Percentiles rank a stretch among this genome's conserved stretches.
These are phyloP conservation scores for Sternarchorhynchus goeldii DNA, from an alignment of 2,797 vertebrate genomes.

Conservation along the genomic window DNA sequence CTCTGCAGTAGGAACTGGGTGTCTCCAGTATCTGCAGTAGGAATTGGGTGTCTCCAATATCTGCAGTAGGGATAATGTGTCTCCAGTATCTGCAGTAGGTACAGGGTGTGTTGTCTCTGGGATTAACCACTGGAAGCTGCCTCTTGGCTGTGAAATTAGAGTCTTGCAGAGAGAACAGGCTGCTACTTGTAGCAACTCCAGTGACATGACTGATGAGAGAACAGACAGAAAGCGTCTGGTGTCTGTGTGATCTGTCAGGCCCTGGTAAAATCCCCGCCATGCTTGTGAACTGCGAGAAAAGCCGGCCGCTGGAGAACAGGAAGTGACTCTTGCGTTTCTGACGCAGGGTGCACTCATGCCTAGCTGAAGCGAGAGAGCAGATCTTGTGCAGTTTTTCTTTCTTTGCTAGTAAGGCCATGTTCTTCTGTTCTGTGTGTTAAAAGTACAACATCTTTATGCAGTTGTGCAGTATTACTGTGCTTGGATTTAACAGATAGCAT, in stretches of 20 bases:
- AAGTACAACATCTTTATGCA: too few relatives aligned
- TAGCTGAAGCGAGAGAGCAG: too few relatives aligned
- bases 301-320: neutral
- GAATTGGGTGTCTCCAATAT: neutral
- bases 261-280: slow-evolving; percentile 11
- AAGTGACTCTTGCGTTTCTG: neutral
- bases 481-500: too few relatives aligned
- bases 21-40: neutral
- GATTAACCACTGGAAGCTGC: slow-evolving; percentile 32
- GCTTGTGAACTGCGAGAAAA: neutral
- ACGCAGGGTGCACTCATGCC: neutral
- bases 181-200: slow-evolving; percentile 40
- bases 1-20: neutral
- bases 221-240: slow-evolving; percentile 43
- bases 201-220: slow-evolving; percentile 42
- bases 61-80: neutral
- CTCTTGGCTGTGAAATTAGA: slow-evolving; percentile 40
- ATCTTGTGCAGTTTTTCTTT: too few relatives aligned
- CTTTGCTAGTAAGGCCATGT: too few relatives aligned
- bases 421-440: too few relatives aligned
- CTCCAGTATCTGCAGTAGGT: neutral
- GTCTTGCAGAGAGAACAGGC: slow-evolving; percentile 40
- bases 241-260: slow-evolving; percentile 19
- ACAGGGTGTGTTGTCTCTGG: slow-evolving; percentile 32
- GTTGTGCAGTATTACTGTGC: too few relatives aligned